Percentiles rank a stretch among this genome's conserved stretches.
Conservation (phyloP, 2,888 invertebrate genomes). For the Chloroclysta siterata region DNA sequence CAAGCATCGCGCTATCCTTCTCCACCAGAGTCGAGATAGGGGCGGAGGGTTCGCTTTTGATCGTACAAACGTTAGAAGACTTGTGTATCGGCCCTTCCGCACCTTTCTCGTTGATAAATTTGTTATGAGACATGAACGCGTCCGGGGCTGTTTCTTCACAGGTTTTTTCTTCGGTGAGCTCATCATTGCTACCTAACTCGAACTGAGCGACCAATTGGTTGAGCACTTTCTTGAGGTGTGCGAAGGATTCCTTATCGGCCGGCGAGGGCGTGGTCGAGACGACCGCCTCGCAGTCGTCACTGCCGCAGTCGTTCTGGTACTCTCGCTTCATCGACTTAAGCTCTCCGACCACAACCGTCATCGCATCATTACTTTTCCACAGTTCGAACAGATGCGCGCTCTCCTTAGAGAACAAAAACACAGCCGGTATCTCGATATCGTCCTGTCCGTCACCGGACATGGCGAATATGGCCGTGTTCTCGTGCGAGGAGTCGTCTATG, state of each 20-base stretch:
- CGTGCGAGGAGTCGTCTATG: constrained; percentile 89
- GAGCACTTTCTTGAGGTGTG: constrained; percentile 76
- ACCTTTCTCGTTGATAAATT: constrained; percentile 46
- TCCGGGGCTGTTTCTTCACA: constrained; percentile 42
- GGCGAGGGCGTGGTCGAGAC: constrained; percentile 36
- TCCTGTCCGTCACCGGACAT: constrained; percentile 97
- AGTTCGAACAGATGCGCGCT: constrained; percentile 88
- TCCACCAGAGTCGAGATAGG: constrained; percentile 20
- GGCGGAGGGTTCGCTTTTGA: constrained; percentile 23
- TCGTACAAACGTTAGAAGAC: constrained; percentile 23
- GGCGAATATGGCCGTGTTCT: constrained; percentile 93
- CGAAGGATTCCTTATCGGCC: constrained; percentile 64
- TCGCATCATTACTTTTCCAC: constrained; percentile 80
- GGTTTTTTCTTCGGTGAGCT: constrained; percentile 49
- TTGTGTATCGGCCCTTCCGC: constrained; percentile 23
- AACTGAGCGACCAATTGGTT: constrained; percentile 72
- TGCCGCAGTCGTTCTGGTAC: constrained; percentile 56
- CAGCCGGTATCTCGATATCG: constrained; percentile 95
- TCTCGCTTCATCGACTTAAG: constrained; percentile 66
- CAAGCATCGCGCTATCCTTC: constrained; percentile 16
- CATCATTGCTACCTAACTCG: constrained; percentile 63
- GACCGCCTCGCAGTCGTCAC: constrained; percentile 57
- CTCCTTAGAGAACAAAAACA: constrained; percentile 94
- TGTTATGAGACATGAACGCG: constrained; percentile 47
- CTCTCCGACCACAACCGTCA: constrained; percentile 84